Conservation (phyloP, 2,888 invertebrate species). For the Aethes cnicana region DNA sequence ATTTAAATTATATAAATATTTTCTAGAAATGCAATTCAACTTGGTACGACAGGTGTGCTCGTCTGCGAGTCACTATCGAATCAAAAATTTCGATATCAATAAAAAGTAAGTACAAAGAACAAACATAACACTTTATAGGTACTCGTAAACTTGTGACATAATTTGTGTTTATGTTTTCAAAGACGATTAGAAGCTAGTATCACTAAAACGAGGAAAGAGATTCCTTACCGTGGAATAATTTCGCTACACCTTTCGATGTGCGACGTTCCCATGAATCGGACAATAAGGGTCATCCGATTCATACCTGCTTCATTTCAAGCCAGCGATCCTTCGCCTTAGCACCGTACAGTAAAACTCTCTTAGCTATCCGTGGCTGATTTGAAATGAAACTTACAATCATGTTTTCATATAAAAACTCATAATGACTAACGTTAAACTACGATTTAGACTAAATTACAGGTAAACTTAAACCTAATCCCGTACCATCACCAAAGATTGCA, state of each 20-base stretch:
- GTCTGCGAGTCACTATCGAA: constrained; percentile 53
- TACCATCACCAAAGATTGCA: constrained; percentile 91
- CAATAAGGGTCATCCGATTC: constrained; percentile 77
- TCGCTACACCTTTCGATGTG: constrained; percentile 47
- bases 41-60: constrained; percentile 74
- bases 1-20: constrained; percentile 79
- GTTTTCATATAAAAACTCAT: constrained; percentile 52
- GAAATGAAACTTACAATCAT: constrained; percentile 70
- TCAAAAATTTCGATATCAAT: constrained; percentile 63
- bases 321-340: constrained; percentile 63
- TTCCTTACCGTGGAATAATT: constrained; percentile 69
- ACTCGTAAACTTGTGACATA: constrained; percentile 77
- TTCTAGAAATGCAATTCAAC: constrained; percentile 79
- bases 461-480: constrained; percentile 74
- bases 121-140: constrained; percentile 77
- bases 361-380: constrained; percentile 61
- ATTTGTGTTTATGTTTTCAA: constrained; percentile 75
- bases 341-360: constrained; percentile 56
- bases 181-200: constrained; percentile 80
- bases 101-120: constrained; percentile 77
- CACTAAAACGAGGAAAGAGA: constrained; percentile 80
- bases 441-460: constrained; percentile 51
- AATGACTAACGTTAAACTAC: constrained; percentile 49
- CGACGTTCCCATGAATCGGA: constrained; percentile 66
- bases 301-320: constrained; percentile 76